Percentiles rank a stretch among this genome's conserved stretches.
phyloP scores from a whole-genome alignment of 2,797 vertebrate genomes.

The Chaunax sp. region DNA sequence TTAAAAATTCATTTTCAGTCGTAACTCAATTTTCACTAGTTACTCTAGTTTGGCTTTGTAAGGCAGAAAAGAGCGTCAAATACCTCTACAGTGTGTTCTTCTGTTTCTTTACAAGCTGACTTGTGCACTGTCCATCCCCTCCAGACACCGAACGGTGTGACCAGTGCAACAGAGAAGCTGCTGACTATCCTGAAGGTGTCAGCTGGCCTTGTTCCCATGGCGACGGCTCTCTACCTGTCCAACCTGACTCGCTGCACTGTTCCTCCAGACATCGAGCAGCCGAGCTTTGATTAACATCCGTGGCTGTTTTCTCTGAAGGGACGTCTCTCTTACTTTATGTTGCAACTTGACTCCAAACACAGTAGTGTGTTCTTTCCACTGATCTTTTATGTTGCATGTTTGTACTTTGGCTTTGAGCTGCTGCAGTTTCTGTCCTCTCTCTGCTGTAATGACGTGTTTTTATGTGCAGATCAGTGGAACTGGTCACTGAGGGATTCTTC shows the following conservation, averaged over 20 bases:
- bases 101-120: conserved; percentile 4
- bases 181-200: conserved; percentile 87
- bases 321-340: conserved; percentile 2
- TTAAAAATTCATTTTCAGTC: too few species aligned
- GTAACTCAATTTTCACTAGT: too few species aligned
- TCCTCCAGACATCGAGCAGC: conserved; percentile 76
- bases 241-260: conserved; percentile 79
- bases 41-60: too few species aligned
- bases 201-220: conserved; percentile 84
- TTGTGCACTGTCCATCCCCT: conserved; percentile 6
- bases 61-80: too few species aligned
- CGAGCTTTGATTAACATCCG: conserved; percentile 69
- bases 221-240: conserved; percentile 87
- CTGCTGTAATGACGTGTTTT: neutral
- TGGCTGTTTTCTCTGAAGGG: neutral
- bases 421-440: neutral
- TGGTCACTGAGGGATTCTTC: neutral
- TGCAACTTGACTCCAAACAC: neutral
- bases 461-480: neutral
- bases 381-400: neutral
- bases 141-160: conserved; percentile 83
- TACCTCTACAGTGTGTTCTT: too few species aligned
- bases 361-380: neutral
- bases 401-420: neutral
- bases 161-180: conserved; percentile 83